A percentile compares a stretch with the other conserved stretches of the same genome.
Conservation (phyloP, 1,140 invertebrate genomes). For the Ditylenchus dipsaci region DNA sequence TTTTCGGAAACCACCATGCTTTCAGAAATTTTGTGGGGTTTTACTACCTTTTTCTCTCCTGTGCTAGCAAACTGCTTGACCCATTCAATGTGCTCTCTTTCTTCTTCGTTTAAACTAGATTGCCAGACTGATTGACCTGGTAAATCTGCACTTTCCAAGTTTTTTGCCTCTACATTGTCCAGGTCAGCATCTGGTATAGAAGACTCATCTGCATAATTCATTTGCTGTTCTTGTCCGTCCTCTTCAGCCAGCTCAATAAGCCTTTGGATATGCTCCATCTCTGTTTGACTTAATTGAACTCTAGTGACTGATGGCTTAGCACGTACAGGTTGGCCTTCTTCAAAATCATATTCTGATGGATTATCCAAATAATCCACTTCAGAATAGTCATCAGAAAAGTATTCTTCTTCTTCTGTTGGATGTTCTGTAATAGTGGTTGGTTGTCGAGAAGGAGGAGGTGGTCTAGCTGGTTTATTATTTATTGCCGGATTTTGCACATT, state of each 20-base stretch:
- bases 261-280: not conserved
- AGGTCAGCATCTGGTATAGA: not conserved
- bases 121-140: not conserved
- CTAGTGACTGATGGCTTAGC: too few species aligned
- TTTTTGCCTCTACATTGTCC: not conserved
- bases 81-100: slow-evolving; percentile 4
- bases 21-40: too few species aligned
- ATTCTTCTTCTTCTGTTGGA: not conserved
- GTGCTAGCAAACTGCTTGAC: not conserved
- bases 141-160: not conserved
- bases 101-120: slow-evolving; percentile 11
- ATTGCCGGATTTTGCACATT: too few species aligned
- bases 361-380: too few species aligned
- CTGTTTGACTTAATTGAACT: not conserved
- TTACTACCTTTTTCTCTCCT: too few species aligned
- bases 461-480: too few species aligned
- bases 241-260: not conserved
- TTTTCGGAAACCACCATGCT: too few species aligned
- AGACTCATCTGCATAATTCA: too few species aligned
- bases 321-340: too few species aligned
- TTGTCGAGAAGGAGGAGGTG: too few species aligned
- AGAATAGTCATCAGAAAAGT: not conserved
- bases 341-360: too few species aligned
- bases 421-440: slow-evolving; percentile 1
- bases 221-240: not conserved